Evolutionary conservation across 2,113 vertebrate genomes (phyloP).

Genomic region (Colinus virginianus): DNA sequence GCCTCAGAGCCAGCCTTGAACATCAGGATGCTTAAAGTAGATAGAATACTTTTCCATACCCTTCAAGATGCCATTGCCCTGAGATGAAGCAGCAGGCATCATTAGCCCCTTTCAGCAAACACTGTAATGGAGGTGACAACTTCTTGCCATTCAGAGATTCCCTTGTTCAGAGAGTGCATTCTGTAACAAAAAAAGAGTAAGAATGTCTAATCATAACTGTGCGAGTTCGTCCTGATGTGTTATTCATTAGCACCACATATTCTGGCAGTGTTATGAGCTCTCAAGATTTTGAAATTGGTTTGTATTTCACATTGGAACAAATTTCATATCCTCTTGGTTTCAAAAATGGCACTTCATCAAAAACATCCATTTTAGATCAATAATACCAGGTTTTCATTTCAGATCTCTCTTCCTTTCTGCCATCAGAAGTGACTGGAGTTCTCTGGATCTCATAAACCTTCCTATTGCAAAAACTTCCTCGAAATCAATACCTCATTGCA

Average conservation of each 20-base stretch:
- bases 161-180: neutral
- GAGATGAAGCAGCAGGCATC: neutral
- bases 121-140: neutral
- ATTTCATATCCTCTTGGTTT: neutral
- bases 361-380: neutral
- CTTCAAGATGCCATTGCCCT: neutral
- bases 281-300: neutral
- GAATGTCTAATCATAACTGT: neutral
- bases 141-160: neutral
- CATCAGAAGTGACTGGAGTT: neutral
- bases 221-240: neutral
- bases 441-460: conserved; percentile 1
- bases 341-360: neutral
- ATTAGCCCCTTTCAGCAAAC: neutral
- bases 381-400: conserved; percentile 8
- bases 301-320: neutral
- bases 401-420: neutral
- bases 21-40: neutral
- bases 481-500: conserved; percentile 46
- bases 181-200: neutral
- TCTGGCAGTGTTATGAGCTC: neutral
- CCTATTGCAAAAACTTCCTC: conserved; percentile 19
- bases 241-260: neutral
- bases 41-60: neutral
- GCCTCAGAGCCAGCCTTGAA: neutral